These are phyloP conservation scores for Piliocolobus tephrosceles DNA, from an alignment of 2,113 vertebrate genomes.

Conservation along the genomic window DNA sequence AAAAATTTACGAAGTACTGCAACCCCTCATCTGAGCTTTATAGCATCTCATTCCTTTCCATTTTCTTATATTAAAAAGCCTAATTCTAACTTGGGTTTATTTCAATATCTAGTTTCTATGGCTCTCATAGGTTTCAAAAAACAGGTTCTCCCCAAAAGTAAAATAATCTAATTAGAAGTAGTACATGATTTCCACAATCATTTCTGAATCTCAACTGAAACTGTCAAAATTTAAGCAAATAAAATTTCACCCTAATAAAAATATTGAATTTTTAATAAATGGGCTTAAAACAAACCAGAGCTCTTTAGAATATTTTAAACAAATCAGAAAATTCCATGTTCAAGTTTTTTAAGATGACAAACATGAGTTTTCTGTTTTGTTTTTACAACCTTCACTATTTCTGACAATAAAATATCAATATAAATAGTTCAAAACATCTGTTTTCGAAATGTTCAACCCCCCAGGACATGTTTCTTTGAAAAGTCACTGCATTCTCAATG, in stretches of 20 bases:
- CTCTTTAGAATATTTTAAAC: background rate
- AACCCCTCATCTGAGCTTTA: background rate
- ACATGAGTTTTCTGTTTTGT: background rate
- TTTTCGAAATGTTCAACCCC: background rate
- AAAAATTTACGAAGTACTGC: background rate
- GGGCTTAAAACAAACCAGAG: background rate
- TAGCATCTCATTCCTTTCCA: background rate
- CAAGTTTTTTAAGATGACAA: background rate
- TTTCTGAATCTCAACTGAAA: background rate
- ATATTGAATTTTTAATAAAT: background rate
- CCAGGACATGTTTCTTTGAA: background rate
- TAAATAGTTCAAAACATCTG: background rate
- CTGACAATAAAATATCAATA: background rate
- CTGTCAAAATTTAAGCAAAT: background rate
- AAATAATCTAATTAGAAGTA: background rate
- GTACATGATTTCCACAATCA: background rate
- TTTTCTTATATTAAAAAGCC: background rate
- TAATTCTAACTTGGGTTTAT: background rate
- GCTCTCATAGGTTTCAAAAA: background rate
- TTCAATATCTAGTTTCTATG: background rate
- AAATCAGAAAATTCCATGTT: background rate
- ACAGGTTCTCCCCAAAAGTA: background rate
- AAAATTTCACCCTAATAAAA: background rate
- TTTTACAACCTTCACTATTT: background rate
- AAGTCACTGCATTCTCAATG: background rate